Conservation (phyloP, 2,888 invertebrate genomes). For the Theretra japonica region DNA sequence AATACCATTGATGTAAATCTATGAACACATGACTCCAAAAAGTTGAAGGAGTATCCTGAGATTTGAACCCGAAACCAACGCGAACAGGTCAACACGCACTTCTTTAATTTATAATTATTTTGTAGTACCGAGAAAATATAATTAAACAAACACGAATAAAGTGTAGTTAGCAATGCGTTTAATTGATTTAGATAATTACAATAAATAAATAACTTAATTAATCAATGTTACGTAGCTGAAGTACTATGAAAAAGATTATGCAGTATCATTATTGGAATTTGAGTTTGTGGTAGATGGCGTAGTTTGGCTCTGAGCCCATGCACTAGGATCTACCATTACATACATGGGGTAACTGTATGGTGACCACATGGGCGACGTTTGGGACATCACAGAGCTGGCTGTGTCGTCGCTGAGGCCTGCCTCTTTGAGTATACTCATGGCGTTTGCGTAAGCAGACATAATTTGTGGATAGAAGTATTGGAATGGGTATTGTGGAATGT, state of each 20-base stretch:
- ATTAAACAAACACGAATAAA: not conserved
- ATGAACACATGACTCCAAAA: too few species aligned
- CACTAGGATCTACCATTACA: constrained; percentile 69
- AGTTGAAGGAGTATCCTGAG: too few species aligned
- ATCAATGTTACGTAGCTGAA: constrained; percentile 13
- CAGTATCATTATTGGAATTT: constrained; percentile 28
- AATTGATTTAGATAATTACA: not conserved
- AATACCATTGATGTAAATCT: too few species aligned
- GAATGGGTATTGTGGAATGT: constrained; percentile 60
- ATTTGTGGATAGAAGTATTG: constrained; percentile 74
- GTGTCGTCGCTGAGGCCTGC: constrained; percentile 60
- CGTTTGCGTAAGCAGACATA: constrained; percentile 68
- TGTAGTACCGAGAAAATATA: too few species aligned
- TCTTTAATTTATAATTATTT: too few species aligned
- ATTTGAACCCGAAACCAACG: too few species aligned
- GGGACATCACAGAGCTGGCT: constrained; percentile 49
- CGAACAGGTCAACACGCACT: too few species aligned
- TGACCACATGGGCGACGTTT: constrained; percentile 63
- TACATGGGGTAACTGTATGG: constrained; percentile 69
- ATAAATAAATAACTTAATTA: not conserved
- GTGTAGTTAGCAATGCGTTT: not conserved
- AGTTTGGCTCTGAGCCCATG: constrained; percentile 62
- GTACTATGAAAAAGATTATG: constrained; percentile 4
- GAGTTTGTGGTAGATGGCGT: constrained; percentile 36
- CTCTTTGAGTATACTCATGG: constrained; percentile 64